Evolutionary conservation across 2,888 invertebrate genomes (phyloP), one percentile per base, ranked within the genome.

Genomic region (Metellina segmentata): DNA sequence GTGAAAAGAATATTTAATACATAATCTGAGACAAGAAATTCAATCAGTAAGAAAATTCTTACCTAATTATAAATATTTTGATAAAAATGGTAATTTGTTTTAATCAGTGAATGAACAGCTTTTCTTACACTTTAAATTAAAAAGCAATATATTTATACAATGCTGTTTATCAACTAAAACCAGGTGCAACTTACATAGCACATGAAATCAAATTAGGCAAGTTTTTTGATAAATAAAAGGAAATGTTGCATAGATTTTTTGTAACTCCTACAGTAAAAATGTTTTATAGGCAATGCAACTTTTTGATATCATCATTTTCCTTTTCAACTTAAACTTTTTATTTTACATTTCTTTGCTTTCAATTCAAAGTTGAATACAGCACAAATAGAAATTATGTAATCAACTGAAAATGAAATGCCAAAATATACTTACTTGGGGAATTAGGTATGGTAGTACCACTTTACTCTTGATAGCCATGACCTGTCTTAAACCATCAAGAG

Each of bases 401-500:
- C 34, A n/a, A n/a, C 61, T 34, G 20, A 69, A n/a, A 49, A 51
- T 11, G 8, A n/a, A 49, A 51, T 11, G 8, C n/a, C 70, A 87
- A 20, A 9, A 61, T 7, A 16, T 51, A 91, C 92, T 92, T 91
- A 95, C 95, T 94, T 95, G 95, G 6, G 99, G 99, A 93, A 99
- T 97, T 93, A 99, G 96, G 95, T 99, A 99, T 0, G 99, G 99
- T 93, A 99, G 96, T 88, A 99, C 99, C 0, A 98, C 98, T 94
- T 98, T 96, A 0, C 98, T 98, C 95, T 99, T 99, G 90, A 99
- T 98, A 16, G 98, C 97, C 98, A 99, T 98, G 72, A 99, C 98
- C 96, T 99, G 99, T 91, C 98, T 89, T 93, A 99, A 96, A 34
- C 99, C 99, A 95, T 99, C 99, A 93, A 99, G 96, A 11, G 99